phyloP scores from a whole-genome alignment of 2,888 invertebrate genomes.

The Melieria picta region DNA sequence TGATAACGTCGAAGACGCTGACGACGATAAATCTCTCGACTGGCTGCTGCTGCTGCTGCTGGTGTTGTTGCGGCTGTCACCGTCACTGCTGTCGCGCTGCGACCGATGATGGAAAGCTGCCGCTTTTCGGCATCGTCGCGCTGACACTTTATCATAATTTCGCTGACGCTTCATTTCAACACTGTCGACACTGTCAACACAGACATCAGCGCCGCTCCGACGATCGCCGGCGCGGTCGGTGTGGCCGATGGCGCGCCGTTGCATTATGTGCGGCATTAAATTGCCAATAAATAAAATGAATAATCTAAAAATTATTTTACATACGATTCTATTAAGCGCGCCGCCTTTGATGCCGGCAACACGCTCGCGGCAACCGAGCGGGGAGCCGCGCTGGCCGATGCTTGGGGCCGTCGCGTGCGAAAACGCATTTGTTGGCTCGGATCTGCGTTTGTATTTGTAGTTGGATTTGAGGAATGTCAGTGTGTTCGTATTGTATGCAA shows the following conservation, averaged over 20 bases:
- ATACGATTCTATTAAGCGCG: conserved; percentile 42
- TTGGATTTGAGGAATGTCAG: conserved; percentile 64
- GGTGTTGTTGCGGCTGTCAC: conserved; percentile 36
- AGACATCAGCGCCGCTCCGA: neutral
- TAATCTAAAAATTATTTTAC: conserved; percentile 57
- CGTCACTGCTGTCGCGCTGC: conserved; percentile 26
- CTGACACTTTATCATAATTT: conserved; percentile 60
- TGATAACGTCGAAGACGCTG: conserved; percentile 27
- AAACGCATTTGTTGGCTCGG: conserved; percentile 24
- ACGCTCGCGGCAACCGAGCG: neutral
- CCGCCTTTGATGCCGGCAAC: conserved; percentile 21
- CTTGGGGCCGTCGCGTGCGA: neutral
- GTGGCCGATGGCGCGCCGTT: conserved; percentile 41
- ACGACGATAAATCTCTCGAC: conserved; percentile 27
- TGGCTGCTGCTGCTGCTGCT: conserved; percentile 19
- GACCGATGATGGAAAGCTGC: conserved; percentile 25
- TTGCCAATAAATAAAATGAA: conserved; percentile 50
- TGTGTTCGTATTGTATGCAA: conserved; percentile 48
- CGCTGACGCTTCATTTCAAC: conserved; percentile 44
- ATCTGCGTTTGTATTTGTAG: conserved; percentile 66
- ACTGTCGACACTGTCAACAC: conserved; percentile 41
- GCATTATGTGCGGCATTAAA: conserved; percentile 5
- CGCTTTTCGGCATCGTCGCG: conserved; percentile 44
- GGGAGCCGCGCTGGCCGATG: conserved; percentile 2
- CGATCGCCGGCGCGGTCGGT: conserved; percentile 14